Percentiles rank a stretch among this genome's conserved stretches.
Conservation (phyloP, 1,140 invertebrate species). For the Bicyclus anynana region DNA sequence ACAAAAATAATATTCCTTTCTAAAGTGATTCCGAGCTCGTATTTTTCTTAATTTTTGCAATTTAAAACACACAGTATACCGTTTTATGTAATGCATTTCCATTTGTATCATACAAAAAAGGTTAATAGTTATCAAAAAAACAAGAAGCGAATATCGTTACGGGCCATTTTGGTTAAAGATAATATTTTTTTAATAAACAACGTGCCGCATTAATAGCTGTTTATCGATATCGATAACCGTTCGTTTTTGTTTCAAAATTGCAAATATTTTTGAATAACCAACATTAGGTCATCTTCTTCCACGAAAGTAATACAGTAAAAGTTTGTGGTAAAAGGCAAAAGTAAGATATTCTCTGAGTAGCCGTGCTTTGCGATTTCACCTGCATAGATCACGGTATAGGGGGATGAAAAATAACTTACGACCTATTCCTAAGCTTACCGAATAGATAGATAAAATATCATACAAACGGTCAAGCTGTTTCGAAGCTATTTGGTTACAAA, state of each 20-base stretch:
- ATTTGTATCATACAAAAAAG: background rate
- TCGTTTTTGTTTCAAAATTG: background rate
- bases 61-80: background rate
- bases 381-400: no score
- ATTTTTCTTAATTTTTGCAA: background rate
- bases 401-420: no score
- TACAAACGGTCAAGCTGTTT: no score
- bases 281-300: background rate
- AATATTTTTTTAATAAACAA: slow-evolving; percentile 7
- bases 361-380: no score
- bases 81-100: background rate
- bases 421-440: no score
- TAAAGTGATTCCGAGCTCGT: background rate
- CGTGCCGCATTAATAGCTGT: background rate
- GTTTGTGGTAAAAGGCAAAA: no score
- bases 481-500: no score
- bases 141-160: background rate
- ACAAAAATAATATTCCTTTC: background rate
- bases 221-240: background rate
- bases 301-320: background rate
- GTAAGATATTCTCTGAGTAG: no score
- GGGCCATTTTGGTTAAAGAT: background rate
- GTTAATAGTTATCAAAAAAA: slow-evolving; percentile 5
- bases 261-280: background rate
- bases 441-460: no score